Conservation (phyloP, 2,113 vertebrate species). For the Addax nasomaculatus region DNA sequence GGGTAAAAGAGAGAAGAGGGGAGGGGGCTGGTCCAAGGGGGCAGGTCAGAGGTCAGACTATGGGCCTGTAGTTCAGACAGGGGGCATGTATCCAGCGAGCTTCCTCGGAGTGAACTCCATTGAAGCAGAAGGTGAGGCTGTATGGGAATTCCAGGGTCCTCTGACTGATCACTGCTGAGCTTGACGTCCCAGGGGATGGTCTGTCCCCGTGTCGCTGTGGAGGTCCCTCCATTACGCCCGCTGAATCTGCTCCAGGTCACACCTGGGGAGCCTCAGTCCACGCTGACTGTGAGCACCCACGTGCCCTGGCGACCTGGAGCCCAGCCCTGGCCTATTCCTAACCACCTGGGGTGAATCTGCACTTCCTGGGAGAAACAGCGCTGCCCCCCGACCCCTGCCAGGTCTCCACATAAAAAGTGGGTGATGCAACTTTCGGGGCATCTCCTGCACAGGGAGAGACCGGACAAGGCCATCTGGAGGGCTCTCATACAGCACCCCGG, state of each 20-base stretch:
- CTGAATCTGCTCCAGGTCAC: not conserved
- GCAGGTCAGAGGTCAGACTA: too few relatives aligned
- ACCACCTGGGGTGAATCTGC: not conserved
- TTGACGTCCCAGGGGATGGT: not conserved
- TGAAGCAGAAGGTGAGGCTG: not conserved
- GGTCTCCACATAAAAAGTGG: not conserved
- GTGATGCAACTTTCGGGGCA: rapidly evolving
- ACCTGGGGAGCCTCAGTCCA: not conserved
- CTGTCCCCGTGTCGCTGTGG: not conserved
- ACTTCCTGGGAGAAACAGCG: not conserved
- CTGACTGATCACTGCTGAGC: not conserved
- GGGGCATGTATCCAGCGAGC: not conserved
- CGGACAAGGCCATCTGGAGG: not conserved
- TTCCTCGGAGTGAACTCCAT: not conserved
- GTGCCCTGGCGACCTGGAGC: not conserved
- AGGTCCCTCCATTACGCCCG: rapidly evolving
- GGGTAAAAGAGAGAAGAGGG: not conserved
- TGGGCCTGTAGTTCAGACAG: not conserved
- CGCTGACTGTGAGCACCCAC: rapidly evolving
- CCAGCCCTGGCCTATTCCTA: not conserved
- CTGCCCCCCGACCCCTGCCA: not conserved
- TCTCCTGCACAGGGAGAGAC: not conserved
- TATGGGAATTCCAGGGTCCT: too few relatives aligned
- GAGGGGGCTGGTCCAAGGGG: not conserved
- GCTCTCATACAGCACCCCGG: not conserved